These are phyloP conservation scores for Lithophane semibrunnea DNA, from an alignment of 2,888 invertebrate genomes.

Conservation along the genomic window DNA sequence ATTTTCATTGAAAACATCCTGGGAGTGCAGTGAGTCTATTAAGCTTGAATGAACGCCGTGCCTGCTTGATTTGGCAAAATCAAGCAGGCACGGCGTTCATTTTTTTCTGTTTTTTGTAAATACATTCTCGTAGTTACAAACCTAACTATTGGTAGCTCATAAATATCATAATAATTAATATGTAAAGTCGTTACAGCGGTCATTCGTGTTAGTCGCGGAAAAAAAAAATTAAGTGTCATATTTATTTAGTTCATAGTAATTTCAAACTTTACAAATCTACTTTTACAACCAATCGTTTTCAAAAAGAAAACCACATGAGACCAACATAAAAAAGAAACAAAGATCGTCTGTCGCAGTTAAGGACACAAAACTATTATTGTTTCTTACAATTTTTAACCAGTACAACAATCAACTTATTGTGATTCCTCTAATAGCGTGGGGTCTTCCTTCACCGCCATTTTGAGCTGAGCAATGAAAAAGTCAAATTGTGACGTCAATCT, in stretches of 20 bases:
- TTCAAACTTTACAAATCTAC: neutral
- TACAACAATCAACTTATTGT: conserved; percentile 8
- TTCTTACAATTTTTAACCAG: neutral
- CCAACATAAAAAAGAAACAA: neutral
- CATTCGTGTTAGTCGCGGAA: neutral
- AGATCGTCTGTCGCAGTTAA: neutral
- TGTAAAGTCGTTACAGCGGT: neutral
- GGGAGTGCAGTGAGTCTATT: neutral
- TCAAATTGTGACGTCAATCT: conserved; percentile 80
- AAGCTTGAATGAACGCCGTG: too few species aligned
- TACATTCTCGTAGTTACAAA: neutral
- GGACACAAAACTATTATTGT: neutral
- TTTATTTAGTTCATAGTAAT: neutral
- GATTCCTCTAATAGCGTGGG: conserved; percentile 70
- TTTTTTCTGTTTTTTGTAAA: neutral
- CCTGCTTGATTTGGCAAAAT: too few species aligned
- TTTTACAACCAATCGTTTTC: too few species aligned
- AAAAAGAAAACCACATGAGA: neutral
- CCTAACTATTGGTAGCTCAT: neutral
- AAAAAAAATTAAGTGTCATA: neutral
- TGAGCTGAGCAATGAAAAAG: conserved; percentile 81
- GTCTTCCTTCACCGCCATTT: conserved; percentile 76
- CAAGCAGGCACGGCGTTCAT: neutral
- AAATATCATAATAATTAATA: neutral
- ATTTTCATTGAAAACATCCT: neutral